Evolutionary conservation across 1,140 invertebrate genomes (phyloP).

Genomic region (Drosophila willistoni): DNA sequence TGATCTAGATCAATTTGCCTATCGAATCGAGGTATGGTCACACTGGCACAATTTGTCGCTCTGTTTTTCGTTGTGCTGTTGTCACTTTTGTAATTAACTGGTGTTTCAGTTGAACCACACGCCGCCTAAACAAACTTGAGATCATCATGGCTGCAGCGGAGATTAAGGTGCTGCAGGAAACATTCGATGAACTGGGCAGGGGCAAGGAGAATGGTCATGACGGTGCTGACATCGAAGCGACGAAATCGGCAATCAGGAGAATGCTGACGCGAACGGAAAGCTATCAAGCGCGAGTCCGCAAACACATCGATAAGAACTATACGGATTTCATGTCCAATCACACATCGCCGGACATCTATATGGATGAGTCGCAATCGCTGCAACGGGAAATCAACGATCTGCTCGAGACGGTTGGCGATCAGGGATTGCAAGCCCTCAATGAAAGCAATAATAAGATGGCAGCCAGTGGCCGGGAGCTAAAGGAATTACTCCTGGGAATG

Average conservation of each 20-base stretch:
- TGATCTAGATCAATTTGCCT: background rate
- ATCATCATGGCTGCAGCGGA: slow-evolving; percentile 13
- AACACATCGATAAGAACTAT: slow-evolving; percentile 76
- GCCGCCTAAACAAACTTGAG: background rate
- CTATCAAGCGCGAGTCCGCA: slow-evolving; percentile 66
- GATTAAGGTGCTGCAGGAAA: slow-evolving; percentile 32
- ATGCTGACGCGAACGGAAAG: slow-evolving; percentile 67
- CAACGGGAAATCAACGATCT: slow-evolving; percentile 63
- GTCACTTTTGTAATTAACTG: background rate
- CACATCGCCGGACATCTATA: slow-evolving; percentile 61
- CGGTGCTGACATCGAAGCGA: slow-evolving; percentile 48
- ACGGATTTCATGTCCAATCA: slow-evolving; percentile 76
- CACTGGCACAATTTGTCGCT: background rate
- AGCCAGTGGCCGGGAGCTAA: slow-evolving; percentile 49
- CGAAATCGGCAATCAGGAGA: slow-evolving; percentile 62
- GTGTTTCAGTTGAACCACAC: background rate
- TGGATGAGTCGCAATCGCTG: slow-evolving; percentile 65
- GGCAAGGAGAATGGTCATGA: slow-evolving; percentile 22
- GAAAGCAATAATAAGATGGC: slow-evolving; percentile 61
- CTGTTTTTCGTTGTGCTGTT: background rate
- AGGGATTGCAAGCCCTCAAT: slow-evolving; percentile 49
- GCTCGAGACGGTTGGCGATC: slow-evolving; percentile 51
- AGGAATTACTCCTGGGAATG: slow-evolving; percentile 65
- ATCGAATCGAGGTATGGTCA: background rate
- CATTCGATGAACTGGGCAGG: slow-evolving; percentile 22